Base-by-base conservation (phyloP, 2,797 vertebrate species). In the Sciurus vulgaris region DNA sequence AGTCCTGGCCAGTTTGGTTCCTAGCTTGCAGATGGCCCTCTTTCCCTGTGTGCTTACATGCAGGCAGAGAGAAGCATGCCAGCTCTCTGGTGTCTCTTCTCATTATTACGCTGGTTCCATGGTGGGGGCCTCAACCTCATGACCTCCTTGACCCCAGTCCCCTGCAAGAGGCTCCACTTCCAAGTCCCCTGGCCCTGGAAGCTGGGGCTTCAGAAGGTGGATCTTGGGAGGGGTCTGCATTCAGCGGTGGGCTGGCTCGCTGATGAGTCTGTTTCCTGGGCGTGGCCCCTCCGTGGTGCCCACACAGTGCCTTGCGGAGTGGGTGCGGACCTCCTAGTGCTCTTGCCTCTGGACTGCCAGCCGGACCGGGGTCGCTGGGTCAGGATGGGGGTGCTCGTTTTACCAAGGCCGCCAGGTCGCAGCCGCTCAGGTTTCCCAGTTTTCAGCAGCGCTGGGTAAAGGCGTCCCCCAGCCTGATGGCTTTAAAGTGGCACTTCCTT, bases 401-500 rank as follows among this genome's bases (percentile, higher is more conserved):
- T 35, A 24, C 47, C 4, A 10, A 93, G 59, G 5, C 78, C 13
- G 1, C 72, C 35, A 38, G 77, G 5, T 74, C 26, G 10, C n/a
- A 26, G 3, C 65, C 65, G 7, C 9, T 59, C 44, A 84, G 69
- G 77, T 38, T 35, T 28, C 15, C 26, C 54, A 49, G 3, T 30
- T 74, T 89, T 44, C n/a, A 35, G 73, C 51, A 72, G 59, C n/a
- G 24, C 81, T 85, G 83, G 17, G 6, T 28, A 2, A 67, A 82
- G 65, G 54, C n/a, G 7, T 13, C 54, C 28, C 51, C 49, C 65
- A 8, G 35, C 30, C 56, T 79, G 47, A 59, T 91, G 70, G 24
- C 74, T 97, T 89, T 82, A 78, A 94, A 96, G 94, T 76, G 79
- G 59, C 18, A 6, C 59, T 86, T 93, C 41, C 56, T 30, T 78